Evolutionary conservation across 1,140 invertebrate genomes (phyloP).

Genomic region (Calliopsis andreniformis): DNA sequence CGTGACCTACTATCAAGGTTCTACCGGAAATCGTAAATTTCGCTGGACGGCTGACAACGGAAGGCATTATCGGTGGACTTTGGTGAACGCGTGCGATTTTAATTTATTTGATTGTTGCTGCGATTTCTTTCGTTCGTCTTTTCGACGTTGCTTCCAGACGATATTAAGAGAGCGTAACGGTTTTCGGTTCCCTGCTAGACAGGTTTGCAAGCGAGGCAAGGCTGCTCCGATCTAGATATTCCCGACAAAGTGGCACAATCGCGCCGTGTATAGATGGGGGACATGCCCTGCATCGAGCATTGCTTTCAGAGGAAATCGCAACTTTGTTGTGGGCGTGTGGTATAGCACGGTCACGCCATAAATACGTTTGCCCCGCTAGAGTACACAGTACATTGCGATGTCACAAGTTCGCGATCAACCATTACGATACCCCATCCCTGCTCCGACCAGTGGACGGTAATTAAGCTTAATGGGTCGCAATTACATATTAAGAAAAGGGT

Average conservation of each 20-base stretch:
- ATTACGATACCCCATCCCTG: constrained; percentile 10
- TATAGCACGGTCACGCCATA: background rate
- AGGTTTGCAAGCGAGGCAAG: background rate
- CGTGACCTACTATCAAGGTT: constrained; percentile 24
- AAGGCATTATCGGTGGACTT: no score
- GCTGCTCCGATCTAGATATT: constrained; percentile 6
- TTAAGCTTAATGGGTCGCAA: constrained; percentile 34
- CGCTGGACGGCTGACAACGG: no score
- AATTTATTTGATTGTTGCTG: no score
- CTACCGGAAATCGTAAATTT: constrained; percentile 41
- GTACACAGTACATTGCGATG: background rate
- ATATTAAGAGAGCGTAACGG: constrained; percentile 10
- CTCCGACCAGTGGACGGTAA: constrained; percentile 24
- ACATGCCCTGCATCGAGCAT: background rate
- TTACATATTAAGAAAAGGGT: constrained; percentile 32
- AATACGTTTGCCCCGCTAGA: background rate
- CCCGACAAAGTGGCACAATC: constrained; percentile 19
- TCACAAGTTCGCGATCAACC: constrained; percentile 16
- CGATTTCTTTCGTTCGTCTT: no score
- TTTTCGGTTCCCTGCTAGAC: background rate
- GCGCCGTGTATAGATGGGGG: background rate
- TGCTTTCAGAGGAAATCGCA: constrained; percentile 15
- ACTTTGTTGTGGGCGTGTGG: constrained; percentile 1
- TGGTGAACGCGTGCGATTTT: no score
- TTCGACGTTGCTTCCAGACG: no score